A percentile compares a stretch with the other conserved stretches of the same genome.
These are phyloP conservation scores for Hydropsyche tenuis DNA, from an alignment of 1,140 invertebrate genomes.

Conservation along the genomic window DNA sequence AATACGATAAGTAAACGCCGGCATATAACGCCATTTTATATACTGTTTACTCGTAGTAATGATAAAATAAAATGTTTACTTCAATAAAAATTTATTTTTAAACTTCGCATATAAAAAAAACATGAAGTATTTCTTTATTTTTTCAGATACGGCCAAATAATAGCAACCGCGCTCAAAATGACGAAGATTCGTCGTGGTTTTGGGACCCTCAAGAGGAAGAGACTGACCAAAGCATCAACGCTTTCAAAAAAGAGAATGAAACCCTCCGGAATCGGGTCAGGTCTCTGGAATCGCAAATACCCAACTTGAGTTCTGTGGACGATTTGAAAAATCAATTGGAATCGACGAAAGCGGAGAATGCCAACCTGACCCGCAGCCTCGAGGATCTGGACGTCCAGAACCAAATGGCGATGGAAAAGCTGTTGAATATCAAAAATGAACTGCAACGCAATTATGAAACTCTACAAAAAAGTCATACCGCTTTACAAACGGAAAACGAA, in stretches of 20 bases:
- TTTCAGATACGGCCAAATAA: constrained; percentile 7
- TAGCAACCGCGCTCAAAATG: neutral
- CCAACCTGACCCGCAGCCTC: constrained; percentile 65
- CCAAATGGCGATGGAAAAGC: constrained; percentile 69
- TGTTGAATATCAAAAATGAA: constrained; percentile 69
- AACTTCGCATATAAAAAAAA: too few species aligned
- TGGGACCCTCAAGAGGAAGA: constrained; percentile 46
- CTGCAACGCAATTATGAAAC: constrained; percentile 67
- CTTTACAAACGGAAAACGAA: constrained; percentile 63
- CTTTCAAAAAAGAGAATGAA: constrained; percentile 33
- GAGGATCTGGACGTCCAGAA: constrained; percentile 79
- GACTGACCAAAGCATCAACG: neutral
- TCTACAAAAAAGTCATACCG: constrained; percentile 64
- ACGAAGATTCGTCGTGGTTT: constrained; percentile 46
- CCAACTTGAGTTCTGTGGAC: constrained; percentile 55
- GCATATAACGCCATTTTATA: too few species aligned
- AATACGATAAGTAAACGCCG: too few species aligned
- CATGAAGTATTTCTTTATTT: constrained; percentile 12
- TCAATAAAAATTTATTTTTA: too few species aligned
- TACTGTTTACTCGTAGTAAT: too few species aligned
- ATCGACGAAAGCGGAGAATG: constrained; percentile 61
- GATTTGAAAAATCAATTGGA: constrained; percentile 60
- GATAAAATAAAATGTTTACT: too few species aligned
- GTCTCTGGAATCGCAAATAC: constrained; percentile 52
- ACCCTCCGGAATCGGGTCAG: constrained; percentile 18